These are phyloP conservation scores for Opisthocomus hoazin DNA, from an alignment of 2,113 vertebrate genomes.

Conservation along the genomic window DNA sequence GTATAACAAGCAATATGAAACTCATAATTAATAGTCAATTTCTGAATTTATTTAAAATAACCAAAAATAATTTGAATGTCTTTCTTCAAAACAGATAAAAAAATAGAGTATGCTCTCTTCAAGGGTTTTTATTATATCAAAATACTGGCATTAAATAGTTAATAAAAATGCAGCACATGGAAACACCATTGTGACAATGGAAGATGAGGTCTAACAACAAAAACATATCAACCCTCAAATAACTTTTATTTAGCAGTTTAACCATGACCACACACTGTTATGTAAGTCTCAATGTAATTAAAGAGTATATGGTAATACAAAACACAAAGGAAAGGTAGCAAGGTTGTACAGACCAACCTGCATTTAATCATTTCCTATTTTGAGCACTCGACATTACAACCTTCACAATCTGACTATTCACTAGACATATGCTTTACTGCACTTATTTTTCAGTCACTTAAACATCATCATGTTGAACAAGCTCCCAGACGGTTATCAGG, in stretches of 20 bases:
- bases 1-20: not conserved
- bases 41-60: not conserved
- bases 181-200: not conserved
- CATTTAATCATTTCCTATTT: not conserved
- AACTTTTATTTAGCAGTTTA: not conserved
- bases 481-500: not conserved
- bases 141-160: not conserved
- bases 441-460: not conserved
- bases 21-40: not conserved
- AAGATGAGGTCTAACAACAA: not conserved
- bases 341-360: not conserved
- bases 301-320: not conserved
- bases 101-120: not conserved
- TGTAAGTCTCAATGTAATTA: not conserved
- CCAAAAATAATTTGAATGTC: not conserved
- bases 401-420: not conserved
- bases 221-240: not conserved
- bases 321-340: not conserved
- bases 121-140: not conserved
- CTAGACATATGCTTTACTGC: not conserved
- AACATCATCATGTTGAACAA: not conserved
- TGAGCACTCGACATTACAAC: not conserved
- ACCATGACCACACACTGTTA: not conserved
- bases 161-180: not conserved
- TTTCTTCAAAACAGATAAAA: not conserved